Evolutionary conservation across 2,113 vertebrate species (phyloP).

Genomic region (Plotosus lineatus): DNA sequence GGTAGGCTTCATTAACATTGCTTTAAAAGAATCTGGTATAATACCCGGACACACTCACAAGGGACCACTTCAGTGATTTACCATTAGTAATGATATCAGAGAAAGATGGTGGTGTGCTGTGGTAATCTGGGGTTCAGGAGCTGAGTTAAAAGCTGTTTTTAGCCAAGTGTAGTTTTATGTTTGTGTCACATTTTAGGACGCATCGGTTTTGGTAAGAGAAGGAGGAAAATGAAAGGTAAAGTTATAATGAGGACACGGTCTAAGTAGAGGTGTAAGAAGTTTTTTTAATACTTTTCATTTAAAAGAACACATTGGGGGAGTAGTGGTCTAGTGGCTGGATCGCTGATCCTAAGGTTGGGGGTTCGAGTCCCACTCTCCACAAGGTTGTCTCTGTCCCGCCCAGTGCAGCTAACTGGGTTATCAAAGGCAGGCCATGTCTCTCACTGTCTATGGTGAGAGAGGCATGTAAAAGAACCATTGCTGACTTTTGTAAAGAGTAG

Average conservation of each 20-base stretch:
- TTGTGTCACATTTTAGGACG: not conserved
- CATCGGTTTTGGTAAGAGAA: not conserved
- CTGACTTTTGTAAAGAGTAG: no score
- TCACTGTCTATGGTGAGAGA: no score
- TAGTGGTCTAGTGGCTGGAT: no score
- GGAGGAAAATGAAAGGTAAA: not conserved
- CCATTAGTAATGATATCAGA: not conserved
- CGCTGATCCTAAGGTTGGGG: no score
- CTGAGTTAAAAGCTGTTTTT: slow-evolving; percentile 6
- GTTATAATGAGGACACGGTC: not conserved
- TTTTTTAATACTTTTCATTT: slow-evolving; percentile 4
- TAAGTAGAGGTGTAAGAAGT: not conserved
- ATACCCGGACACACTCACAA: not conserved
- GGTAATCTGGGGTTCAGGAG: not conserved
- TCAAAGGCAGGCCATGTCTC: no score
- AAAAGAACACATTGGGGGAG: no score
- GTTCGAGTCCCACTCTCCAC: no score
- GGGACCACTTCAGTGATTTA: not conserved
- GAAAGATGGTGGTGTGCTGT: slow-evolving; percentile 8
- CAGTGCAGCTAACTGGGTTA: no score
- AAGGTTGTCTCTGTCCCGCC: no score
- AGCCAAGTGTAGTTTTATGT: slow-evolving; percentile 13
- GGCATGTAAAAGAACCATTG: no score
- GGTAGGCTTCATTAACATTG: not conserved
- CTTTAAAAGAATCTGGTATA: not conserved